phyloP scores from a whole-genome alignment of 2,113 vertebrate genomes.

The Brachypteracias leptosomus region DNA sequence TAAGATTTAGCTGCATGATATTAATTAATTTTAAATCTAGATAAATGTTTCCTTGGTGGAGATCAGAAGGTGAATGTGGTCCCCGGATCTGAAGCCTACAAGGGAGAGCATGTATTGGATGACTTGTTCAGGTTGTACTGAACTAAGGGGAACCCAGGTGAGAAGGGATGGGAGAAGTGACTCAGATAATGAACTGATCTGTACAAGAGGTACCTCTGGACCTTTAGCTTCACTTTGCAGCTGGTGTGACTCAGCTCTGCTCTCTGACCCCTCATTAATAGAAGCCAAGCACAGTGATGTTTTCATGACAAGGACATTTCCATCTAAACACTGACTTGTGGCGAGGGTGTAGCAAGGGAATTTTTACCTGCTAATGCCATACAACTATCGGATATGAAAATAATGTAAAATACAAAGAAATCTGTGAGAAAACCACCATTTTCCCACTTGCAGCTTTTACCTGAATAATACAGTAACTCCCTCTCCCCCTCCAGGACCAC shows the following conservation, averaged over 20 bases:
- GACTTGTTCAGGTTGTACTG: neutral
- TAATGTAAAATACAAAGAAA: neutral
- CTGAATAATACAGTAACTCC: neutral
- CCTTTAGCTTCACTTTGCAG: neutral
- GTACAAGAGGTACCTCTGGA: neutral
- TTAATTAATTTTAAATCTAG: slow-evolving; percentile 59
- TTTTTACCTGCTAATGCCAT: neutral
- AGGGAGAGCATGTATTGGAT: neutral
- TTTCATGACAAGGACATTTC: neutral
- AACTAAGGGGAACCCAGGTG: neutral
- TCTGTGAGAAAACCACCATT: neutral
- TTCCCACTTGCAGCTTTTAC: neutral
- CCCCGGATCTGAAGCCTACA: neutral
- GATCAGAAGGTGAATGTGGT: slow-evolving; percentile 22
- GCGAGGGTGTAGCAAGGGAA: neutral
- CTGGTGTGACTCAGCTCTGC: neutral
- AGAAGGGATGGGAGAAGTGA: neutral
- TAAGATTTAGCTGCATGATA: slow-evolving; percentile 52
- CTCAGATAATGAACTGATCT: neutral
- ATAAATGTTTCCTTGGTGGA: slow-evolving; percentile 39
- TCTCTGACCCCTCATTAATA: neutral
- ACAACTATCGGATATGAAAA: neutral
- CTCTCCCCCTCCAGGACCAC: neutral
- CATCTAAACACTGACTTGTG: neutral
- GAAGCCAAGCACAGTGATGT: neutral